phyloP scores from a whole-genome alignment of 2,797 vertebrate species.

The Microctenopoma steveboyesi region DNA sequence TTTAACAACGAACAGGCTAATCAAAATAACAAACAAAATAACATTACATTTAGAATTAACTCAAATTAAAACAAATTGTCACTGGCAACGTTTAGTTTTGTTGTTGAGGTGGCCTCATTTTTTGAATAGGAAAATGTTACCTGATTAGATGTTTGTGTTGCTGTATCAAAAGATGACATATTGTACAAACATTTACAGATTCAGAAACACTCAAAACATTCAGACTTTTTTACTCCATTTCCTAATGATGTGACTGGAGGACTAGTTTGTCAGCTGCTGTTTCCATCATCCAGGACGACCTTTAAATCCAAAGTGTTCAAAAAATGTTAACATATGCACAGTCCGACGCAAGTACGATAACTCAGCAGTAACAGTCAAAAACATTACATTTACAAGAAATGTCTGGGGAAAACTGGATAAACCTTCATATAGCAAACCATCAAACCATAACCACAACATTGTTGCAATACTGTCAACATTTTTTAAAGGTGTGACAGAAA shows the following conservation, averaged over 20 bases:
- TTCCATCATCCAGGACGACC: neutral
- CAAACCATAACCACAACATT: neutral
- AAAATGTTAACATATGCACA: neutral
- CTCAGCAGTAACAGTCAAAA: too few relatives aligned
- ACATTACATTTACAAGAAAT: neutral
- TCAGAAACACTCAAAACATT: neutral
- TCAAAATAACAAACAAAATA: too few relatives aligned
- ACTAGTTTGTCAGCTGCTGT: neutral
- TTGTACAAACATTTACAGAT: neutral
- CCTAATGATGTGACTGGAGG: too few relatives aligned
- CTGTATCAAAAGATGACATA: neutral
- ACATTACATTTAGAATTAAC: too few relatives aligned
- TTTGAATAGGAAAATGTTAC: too few relatives aligned
- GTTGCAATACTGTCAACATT: neutral
- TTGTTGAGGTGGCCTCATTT: too few relatives aligned
- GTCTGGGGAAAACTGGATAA: neutral
- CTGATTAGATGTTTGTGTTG: neutral
- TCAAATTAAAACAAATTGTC: too few relatives aligned
- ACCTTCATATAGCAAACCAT: neutral
- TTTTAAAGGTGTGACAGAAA: slow-evolving; percentile 14
- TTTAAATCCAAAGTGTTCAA: neutral
- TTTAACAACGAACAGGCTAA: neutral
- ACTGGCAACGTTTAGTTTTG: too few relatives aligned
- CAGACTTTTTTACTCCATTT: neutral
- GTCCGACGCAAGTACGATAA: neutral